These are phyloP conservation scores for Carassius auratus DNA, from an alignment of 2,113 vertebrate genomes.

Conservation along the genomic window DNA sequence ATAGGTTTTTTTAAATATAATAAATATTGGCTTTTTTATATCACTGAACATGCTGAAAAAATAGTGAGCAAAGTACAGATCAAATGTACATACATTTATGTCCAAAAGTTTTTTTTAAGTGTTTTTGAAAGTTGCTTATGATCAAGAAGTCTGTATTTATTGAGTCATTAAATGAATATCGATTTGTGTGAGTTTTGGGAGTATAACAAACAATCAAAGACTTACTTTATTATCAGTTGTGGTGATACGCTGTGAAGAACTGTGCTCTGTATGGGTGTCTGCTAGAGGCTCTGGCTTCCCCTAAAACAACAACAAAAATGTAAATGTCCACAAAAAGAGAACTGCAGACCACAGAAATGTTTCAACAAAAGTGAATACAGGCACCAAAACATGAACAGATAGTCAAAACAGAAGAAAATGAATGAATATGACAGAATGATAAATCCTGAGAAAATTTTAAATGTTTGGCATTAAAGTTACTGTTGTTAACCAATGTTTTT, in stretches of 20 bases:
- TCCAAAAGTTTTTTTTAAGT: no score
- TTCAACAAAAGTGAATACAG: neutral
- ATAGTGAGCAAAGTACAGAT: no score
- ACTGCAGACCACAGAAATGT: neutral
- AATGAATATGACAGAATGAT: slow-evolving; percentile 3
- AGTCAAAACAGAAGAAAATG: neutral
- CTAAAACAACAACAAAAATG: slow-evolving; percentile 52
- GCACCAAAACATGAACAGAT: neutral
- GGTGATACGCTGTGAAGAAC: slow-evolving; percentile 64
- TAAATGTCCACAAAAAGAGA: neutral
- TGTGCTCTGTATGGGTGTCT: slow-evolving; percentile 64
- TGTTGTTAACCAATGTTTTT: no score
- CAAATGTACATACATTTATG: no score
- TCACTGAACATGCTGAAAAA: neutral
- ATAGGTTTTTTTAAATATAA: no score
- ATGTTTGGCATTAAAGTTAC: no score
- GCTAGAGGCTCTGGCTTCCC: slow-evolving; percentile 75
- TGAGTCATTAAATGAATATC: no score
- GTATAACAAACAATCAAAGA: no score
- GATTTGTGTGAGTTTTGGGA: no score
- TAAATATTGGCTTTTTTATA: neutral
- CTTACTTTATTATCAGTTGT: slow-evolving; percentile 71
- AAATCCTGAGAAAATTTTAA: neutral
- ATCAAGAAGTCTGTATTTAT: no score
- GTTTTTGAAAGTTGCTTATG: no score